These are phyloP conservation scores for Trachymyrmex septentrionalis DNA, from an alignment of 1,140 invertebrate genomes.

Conservation along the genomic window DNA sequence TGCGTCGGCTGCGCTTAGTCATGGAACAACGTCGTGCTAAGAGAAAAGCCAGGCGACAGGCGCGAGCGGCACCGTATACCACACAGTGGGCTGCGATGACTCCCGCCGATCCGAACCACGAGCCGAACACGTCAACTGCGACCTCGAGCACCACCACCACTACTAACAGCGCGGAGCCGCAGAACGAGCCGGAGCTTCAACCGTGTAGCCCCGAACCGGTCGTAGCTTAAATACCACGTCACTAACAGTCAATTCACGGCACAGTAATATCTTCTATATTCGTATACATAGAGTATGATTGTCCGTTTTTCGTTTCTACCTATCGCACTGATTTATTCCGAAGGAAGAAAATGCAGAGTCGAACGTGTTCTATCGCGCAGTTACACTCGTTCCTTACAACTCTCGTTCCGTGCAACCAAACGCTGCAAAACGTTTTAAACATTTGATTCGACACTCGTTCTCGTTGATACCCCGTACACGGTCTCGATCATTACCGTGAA, in stretches of 20 bases:
- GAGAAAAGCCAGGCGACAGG: constrained; percentile 92
- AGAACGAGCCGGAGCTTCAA: constrained; percentile 83
- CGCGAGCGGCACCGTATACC: constrained; percentile 91
- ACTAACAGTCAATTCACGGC: constrained; percentile 39
- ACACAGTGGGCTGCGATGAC: constrained; percentile 86
- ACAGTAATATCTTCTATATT: constrained; percentile 59
- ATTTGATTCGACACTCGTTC: background rate
- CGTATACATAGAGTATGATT: constrained; percentile 53
- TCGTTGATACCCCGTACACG: background rate
- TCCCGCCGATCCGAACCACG: constrained; percentile 79
- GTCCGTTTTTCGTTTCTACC: constrained; percentile 37
- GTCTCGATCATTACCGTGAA: constrained; percentile 23
- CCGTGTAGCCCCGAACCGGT: constrained; percentile 85
- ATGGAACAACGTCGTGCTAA: constrained; percentile 95
- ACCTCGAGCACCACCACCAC: constrained; percentile 70
- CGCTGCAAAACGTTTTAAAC: constrained; percentile 36
- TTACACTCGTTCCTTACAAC: constrained; percentile 13
- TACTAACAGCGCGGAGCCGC: constrained; percentile 77
- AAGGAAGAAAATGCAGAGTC: constrained; percentile 11
- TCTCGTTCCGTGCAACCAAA: constrained; percentile 36
- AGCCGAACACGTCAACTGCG: constrained; percentile 76
- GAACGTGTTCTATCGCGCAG: constrained; percentile 27
- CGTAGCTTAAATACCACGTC: constrained; percentile 80
- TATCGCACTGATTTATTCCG: constrained; percentile 73
- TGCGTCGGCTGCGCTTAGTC: constrained; percentile 94